A percentile compares a stretch with the other conserved stretches of the same genome.
Evolutionary conservation across 2,888 invertebrate species (phyloP).

Genomic region (Hecatera dysodea): DNA sequence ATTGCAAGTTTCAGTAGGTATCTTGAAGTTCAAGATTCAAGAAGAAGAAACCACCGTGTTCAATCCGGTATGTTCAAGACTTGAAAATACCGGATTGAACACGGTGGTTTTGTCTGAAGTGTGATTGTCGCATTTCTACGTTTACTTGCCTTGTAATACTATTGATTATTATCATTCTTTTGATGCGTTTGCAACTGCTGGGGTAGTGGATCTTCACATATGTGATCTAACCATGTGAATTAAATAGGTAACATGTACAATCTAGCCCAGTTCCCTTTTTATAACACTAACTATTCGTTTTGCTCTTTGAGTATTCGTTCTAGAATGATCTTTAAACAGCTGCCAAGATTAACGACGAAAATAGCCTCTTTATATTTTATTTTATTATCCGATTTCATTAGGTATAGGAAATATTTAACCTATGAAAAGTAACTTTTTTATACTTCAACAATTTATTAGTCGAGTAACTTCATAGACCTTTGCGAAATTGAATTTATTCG

Average conservation of each 20-base stretch:
- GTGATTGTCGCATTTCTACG: background rate
- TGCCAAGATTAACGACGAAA: background rate
- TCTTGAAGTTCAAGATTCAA: no score
- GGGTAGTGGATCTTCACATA: no score
- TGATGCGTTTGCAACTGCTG: background rate
- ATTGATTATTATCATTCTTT: no score
- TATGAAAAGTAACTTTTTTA: slow-evolving; percentile 4
- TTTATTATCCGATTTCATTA: background rate
- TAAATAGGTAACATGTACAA: background rate
- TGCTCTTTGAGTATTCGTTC: background rate
- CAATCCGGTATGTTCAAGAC: no score
- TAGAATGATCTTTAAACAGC: background rate
- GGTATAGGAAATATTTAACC: background rate
- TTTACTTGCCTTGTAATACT: background rate
- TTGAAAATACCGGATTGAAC: background rate
- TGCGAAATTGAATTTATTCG: slow-evolving; percentile 24
- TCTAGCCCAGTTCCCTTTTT: background rate
- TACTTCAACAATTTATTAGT: slow-evolving; percentile 7
- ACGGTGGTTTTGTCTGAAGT: background rate
- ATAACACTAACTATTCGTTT: background rate
- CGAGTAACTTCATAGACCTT: slow-evolving; percentile 10
- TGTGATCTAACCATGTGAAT: no score
- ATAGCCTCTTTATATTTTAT: background rate
- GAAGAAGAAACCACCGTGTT: no score
- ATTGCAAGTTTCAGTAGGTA: background rate